Evolutionary conservation across 2,888 invertebrate species (phyloP).

Genomic region (Amiota minor): DNA sequence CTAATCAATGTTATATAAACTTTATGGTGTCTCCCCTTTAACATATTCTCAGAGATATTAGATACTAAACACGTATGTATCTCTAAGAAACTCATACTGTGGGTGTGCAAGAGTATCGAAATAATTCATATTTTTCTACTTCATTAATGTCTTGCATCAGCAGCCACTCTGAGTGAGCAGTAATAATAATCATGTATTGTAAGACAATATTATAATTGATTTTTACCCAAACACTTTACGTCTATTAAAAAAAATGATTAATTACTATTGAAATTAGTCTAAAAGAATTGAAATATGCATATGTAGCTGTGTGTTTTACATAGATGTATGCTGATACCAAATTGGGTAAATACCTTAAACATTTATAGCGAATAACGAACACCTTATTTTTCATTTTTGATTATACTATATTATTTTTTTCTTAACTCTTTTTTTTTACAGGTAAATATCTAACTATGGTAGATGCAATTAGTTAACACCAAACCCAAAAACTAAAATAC

Average conservation of each 20-base stretch:
- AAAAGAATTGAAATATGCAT: neutral
- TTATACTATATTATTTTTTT: constrained; percentile 5
- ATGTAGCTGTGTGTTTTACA: neutral
- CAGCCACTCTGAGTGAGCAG: neutral
- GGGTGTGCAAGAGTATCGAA: no score
- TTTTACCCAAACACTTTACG: neutral
- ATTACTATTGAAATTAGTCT: constrained; percentile 2
- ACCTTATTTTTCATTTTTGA: constrained; percentile 15
- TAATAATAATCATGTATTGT: no score
- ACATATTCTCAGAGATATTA: no score
- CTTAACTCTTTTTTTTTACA: constrained; percentile 18
- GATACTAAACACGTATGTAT: no score
- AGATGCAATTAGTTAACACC: constrained; percentile 28
- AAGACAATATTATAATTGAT: no score
- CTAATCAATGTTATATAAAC: no score
- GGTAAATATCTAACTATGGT: constrained; percentile 33
- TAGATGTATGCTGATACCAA: neutral
- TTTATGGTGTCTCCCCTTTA: no score
- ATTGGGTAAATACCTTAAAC: neutral
- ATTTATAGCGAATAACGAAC: neutral
- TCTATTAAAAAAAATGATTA: neutral
- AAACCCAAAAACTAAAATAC: neutral
- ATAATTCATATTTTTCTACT: constrained; percentile 11
- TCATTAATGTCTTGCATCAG: constrained; percentile 14
- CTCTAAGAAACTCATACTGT: no score